Evolutionary conservation across 1,140 invertebrate genomes (phyloP).

Genomic region (Hyposmocoma kahamanoa): DNA sequence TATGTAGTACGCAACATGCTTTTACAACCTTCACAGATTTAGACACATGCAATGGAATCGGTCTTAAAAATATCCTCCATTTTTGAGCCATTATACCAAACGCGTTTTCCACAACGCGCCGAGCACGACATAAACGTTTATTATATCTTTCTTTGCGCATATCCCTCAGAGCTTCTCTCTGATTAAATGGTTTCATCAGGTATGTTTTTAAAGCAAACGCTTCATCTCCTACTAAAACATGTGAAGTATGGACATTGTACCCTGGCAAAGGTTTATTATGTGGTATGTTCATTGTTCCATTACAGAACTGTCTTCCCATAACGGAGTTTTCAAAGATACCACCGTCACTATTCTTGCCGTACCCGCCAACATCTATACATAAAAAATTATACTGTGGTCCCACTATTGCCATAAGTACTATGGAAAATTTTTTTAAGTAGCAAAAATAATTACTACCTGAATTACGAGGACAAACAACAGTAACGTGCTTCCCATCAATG

Average conservation of each 20-base stretch:
- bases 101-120: slow-evolving; percentile 17
- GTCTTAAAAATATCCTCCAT: neutral
- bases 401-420: slow-evolving; percentile 45
- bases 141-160: slow-evolving; percentile 18
- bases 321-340: slow-evolving; percentile 31
- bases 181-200: slow-evolving; percentile 21
- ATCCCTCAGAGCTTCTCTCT: slow-evolving; percentile 1
- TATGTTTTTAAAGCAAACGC: slow-evolving; percentile 26
- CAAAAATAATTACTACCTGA: slow-evolving; percentile 47
- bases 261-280: slow-evolving; percentile 6
- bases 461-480: neutral
- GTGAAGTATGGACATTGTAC: slow-evolving; percentile 1
- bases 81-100: slow-evolving; percentile 11
- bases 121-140: slow-evolving; percentile 15
- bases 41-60: too few species aligned
- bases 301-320: slow-evolving; percentile 19
- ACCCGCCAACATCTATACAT: slow-evolving; percentile 41
- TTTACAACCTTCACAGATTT: too few species aligned
- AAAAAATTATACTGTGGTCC: slow-evolving; percentile 17
- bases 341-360: slow-evolving; percentile 42
- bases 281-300: slow-evolving; percentile 22
- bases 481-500: slow-evolving; percentile 1
- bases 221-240: slow-evolving; percentile 24
- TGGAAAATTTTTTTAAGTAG: slow-evolving; percentile 43
- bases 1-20: too few species aligned